Percentiles rank a stretch among this genome's conserved stretches.
Evolutionary conservation across 2,888 invertebrate species (phyloP).

Genomic region (Cerastis leucographa): DNA sequence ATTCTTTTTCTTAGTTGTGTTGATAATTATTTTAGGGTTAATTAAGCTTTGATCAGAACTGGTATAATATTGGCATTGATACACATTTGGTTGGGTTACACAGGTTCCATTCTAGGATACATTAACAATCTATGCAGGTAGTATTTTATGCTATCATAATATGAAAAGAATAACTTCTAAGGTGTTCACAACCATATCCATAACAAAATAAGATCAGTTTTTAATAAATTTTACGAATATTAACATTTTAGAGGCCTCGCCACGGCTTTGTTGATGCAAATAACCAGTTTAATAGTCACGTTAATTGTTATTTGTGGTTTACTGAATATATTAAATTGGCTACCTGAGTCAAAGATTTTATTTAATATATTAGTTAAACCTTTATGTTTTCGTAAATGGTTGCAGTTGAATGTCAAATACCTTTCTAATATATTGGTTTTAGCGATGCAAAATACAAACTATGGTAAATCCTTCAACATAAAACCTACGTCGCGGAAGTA

Average conservation of each 20-base stretch:
- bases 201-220: conserved; percentile 12
- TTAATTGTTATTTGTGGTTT: conserved; percentile 35
- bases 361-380: background rate
- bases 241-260: conserved; percentile 18
- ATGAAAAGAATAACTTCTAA: background rate
- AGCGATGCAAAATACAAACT: conserved; percentile 29
- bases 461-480: conserved; percentile 65
- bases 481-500: conserved; percentile 69
- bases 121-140: background rate
- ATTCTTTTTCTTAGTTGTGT: background rate
- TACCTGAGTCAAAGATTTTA: conserved; percentile 5
- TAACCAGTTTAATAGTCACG: conserved; percentile 35
- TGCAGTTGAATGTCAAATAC: conserved; percentile 55
- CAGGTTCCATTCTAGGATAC: background rate
- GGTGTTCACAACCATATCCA: background rate
- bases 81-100: background rate
- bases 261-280: conserved; percentile 36
- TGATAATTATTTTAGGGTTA: background rate
- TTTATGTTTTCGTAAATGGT: conserved; percentile 32
- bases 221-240: conserved; percentile 12
- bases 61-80: background rate
- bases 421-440: conserved; percentile 51
- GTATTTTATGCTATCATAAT: background rate
- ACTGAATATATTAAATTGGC: conserved; percentile 33
- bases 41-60: background rate